A percentile compares a stretch with the other conserved stretches of the same genome.
These are phyloP conservation scores for Phyllostomus hastatus DNA, from an alignment of 2,113 vertebrate species.

Conservation along the genomic window DNA sequence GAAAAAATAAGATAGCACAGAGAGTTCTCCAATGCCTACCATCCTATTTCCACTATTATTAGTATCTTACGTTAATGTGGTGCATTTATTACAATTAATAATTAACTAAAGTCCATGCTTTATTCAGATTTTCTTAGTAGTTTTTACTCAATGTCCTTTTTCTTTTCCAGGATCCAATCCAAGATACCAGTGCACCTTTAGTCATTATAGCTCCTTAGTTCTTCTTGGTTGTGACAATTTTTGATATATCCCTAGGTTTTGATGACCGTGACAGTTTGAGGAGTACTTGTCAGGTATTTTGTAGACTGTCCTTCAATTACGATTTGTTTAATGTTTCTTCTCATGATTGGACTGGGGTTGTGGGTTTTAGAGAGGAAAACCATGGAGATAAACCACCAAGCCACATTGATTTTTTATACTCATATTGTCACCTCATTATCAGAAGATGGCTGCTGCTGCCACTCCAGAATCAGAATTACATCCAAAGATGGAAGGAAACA, in stretches of 20 bases:
- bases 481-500: neutral
- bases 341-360: neutral
- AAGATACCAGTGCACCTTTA: neutral
- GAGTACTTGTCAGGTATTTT: neutral
- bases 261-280: neutral
- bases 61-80: neutral
- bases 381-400: neutral
- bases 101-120: neutral
- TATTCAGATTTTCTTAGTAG: neutral
- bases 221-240: neutral
- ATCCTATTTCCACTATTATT: neutral
- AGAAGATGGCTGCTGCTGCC: neutral
- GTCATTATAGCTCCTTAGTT: neutral
- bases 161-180: neutral
- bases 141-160: neutral
- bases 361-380: neutral
- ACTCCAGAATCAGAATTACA: neutral
- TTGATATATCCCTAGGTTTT: neutral
- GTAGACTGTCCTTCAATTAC: neutral
- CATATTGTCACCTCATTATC: neutral
- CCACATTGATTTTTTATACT: neutral
- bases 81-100: neutral
- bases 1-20: neutral
- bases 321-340: neutral
- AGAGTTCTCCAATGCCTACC: neutral